A percentile compares a stretch with the other conserved stretches of the same genome.
These are phyloP conservation scores for Ornithorhynchus anatinus DNA, from an alignment of 2,113 vertebrate genomes.

Conservation along the genomic window DNA sequence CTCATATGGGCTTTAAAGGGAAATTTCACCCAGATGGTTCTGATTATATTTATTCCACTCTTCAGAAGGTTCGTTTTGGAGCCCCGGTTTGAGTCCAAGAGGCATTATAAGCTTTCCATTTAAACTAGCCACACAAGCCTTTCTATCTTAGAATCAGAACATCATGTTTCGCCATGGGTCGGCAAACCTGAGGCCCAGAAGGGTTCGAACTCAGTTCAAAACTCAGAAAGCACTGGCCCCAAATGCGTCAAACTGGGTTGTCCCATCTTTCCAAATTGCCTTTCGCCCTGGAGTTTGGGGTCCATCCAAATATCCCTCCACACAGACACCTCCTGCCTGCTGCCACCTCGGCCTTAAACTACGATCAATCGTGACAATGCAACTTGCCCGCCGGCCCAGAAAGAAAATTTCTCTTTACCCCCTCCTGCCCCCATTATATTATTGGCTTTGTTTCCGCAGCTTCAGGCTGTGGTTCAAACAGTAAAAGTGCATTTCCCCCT, in stretches of 20 bases:
- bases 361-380: no score
- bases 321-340: no score
- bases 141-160: conserved; percentile 9
- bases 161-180: not conserved
- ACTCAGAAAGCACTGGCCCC: not conserved
- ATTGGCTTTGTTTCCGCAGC: no score
- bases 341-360: no score
- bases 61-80: conserved; percentile 43
- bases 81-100: conserved; percentile 9
- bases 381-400: no score
- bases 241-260: not conserved
- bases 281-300: not conserved
- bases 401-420: no score
- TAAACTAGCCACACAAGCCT: not conserved
- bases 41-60: conserved; percentile 44
- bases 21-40: conserved; percentile 47
- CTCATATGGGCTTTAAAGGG: conserved; percentile 21
- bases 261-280: not conserved
- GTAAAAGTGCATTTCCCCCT: no score
- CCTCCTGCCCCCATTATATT: no score
- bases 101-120: not conserved
- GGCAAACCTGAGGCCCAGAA: not conserved
- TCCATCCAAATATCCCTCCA: not conserved
- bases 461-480: no score
- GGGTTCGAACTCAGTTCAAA: not conserved